Base-by-base conservation (phyloP, 2,888 invertebrate species). In the Macaria notata region DNA sequence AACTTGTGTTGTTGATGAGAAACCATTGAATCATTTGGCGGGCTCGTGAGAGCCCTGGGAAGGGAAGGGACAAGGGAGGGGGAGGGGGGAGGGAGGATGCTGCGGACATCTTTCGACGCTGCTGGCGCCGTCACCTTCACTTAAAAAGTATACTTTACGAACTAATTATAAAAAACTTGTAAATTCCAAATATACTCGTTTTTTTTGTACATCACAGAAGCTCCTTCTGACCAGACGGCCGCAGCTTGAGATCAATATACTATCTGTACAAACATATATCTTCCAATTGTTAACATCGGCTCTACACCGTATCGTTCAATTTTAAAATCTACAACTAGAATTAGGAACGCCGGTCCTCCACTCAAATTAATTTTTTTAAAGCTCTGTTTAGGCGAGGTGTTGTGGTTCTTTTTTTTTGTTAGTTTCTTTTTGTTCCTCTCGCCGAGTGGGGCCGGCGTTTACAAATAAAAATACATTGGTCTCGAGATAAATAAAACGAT, bases 141-240 rank as follows among this genome's bases (percentile, higher is more conserved):
- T 90, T 90, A 90, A 84, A 76, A 84, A 59, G 82, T 88, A 87
- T 84, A 84, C 82, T 84, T 85, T 88, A 87, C 84, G 84, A 88
- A 89, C 88, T 88, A 89, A 90, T 88, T 89, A 89, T 89, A 88
- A 91, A 88, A 91, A 89, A 87, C 87, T 89, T 90, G 89, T 91
- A 90, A 89, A 88, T 86, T 84, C 86, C 86, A 90, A 89, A 90
- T 89, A 90, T 90, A 83, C 84, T 86, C 79, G 76, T 78, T 84
- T 83, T 63, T 81, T 88, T 90, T 90, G 90, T 91, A 91, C 90
- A 92, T 92, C 88, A 91, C 91, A 91, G 89, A 86, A 86, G 79
- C 81, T 84, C 83, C 79, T 78, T 73, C 72, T 62, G 77, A 74
- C 76, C 72, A 73, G 76, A 69, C 73, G 76, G 73, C 84, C 87